Evolutionary conservation across 2,888 invertebrate species (phyloP), one percentile per base, ranked within the genome.

Genomic region (Rotaria socialis): DNA sequence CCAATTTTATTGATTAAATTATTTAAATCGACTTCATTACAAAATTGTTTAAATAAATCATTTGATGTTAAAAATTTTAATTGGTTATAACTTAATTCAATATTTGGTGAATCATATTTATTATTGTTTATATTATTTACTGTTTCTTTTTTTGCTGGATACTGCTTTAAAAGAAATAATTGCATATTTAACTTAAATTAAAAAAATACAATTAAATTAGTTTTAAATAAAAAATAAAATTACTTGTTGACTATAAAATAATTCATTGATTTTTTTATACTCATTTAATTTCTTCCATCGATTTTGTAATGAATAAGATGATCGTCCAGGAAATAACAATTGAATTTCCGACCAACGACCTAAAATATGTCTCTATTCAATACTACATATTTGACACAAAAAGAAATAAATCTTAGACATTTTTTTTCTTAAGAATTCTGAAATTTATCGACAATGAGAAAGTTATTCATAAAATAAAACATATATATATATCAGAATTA

Each of bases 231-330:
- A 67, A 14, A 19, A 4, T 35, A 67, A 11, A 19, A 8, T 24
- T 80, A 80, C 80, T 24, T 22, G n/a, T 80, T 80, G 80, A 47
- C 7, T 0, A 47, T 80, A 8, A 16, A 80, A 80, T 80, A 80
- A 47, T n/a, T 80, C 80, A 47, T 80, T 80, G 10, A 80, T 47
- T 16, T 80, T 43, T 2, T n/a, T 22, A 47, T 80, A 80, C n/a
- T 43, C n/a, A 10, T n/a, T 47, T 43, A 80, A n/a, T 80, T 80
- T 80, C 0, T 47, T 22, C 43, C 24, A 43, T 43, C 80, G 80
- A 80, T 80, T 80, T 80, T 80, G 80, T 80, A 80, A 80, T n/a
- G 24, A 47, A 47, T 80, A 80, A 47, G 47, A 80, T 11, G 80
- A 47, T 47, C 47, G 43, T 16, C 47, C 80, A 43, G 80, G 80